Evolutionary conservation across 1,140 invertebrate genomes (phyloP).

Genomic region (Drosophila neocordata): DNA sequence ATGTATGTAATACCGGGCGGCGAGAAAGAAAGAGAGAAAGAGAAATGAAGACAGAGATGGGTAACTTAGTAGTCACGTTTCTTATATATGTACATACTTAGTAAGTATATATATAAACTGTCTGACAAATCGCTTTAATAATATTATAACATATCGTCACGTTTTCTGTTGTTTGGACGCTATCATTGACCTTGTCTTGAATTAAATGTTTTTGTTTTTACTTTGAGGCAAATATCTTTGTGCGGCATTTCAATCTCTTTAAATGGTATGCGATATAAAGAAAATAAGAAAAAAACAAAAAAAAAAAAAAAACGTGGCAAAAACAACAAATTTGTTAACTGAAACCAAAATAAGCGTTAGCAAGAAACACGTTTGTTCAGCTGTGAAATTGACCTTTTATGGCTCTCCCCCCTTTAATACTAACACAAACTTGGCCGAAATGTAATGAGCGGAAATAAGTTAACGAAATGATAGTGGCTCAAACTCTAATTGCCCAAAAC

Average conservation of each 20-base stretch:
- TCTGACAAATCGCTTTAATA: slow-evolving; percentile 8
- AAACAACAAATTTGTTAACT: slow-evolving; percentile 43
- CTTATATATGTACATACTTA: background rate
- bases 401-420: slow-evolving; percentile 34
- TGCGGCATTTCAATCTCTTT: slow-evolving; percentile 46
- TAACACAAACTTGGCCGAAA: slow-evolving; percentile 15
- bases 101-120: background rate
- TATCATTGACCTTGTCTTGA: slow-evolving; percentile 46
- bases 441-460: slow-evolving; percentile 68
- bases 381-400: slow-evolving; percentile 79
- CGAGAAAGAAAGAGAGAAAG: slow-evolving; percentile 12
- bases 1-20: slow-evolving; percentile 4
- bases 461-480: slow-evolving; percentile 48
- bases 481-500: slow-evolving; percentile 27
- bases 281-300: slow-evolving; percentile 31
- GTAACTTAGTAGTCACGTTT: background rate
- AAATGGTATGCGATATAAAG: slow-evolving; percentile 54
- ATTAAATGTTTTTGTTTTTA: slow-evolving; percentile 41
- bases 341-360: slow-evolving; percentile 38
- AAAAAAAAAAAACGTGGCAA: slow-evolving; percentile 55
- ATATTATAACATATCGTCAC: slow-evolving; percentile 3
- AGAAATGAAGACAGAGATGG: background rate
- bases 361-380: slow-evolving; percentile 71
- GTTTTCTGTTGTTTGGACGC: slow-evolving; percentile 18
- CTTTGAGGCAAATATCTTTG: background rate